Evolutionary conservation across 1,140 invertebrate genomes (phyloP).

Genomic region (Ephestia elutella): DNA sequence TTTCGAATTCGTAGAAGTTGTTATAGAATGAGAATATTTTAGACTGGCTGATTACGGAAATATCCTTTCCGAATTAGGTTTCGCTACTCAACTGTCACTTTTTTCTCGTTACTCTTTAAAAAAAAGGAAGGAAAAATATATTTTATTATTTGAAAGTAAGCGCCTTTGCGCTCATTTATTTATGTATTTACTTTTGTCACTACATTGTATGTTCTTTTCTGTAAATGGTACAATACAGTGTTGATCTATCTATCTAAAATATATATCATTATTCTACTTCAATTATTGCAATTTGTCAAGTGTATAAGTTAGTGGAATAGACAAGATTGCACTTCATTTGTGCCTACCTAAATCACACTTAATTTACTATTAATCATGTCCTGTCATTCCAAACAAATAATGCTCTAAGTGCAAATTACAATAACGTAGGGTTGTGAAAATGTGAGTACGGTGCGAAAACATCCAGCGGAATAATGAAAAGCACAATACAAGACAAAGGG

Average conservation of each 20-base stretch:
- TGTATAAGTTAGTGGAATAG: not conserved
- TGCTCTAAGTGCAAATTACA: not conserved
- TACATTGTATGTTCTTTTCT: too few species aligned
- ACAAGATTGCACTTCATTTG: not conserved
- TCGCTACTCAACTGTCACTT: too few species aligned
- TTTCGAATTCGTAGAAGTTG: not conserved
- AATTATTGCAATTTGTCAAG: too few species aligned
- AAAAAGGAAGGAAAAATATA: too few species aligned
- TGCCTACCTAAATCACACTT: not conserved
- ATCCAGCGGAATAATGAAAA: slow-evolving; percentile 12
- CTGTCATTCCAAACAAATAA: not conserved
- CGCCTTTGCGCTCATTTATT: too few species aligned
- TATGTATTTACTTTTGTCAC: too few species aligned
- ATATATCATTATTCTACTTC: too few species aligned
- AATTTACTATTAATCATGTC: not conserved
- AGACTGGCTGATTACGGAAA: not conserved
- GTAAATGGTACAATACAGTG: too few species aligned
- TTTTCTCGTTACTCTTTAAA: too few species aligned
- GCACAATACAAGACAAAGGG: slow-evolving; percentile 33
- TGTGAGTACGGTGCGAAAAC: not conserved
- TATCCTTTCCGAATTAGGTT: not conserved
- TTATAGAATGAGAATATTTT: not conserved
- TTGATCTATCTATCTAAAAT: too few species aligned
- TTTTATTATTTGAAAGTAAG: too few species aligned
- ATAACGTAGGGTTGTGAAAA: slow-evolving; percentile 10